Evolutionary conservation across 2,888 invertebrate species (phyloP).

Genomic region (Pyralis farinalis): DNA sequence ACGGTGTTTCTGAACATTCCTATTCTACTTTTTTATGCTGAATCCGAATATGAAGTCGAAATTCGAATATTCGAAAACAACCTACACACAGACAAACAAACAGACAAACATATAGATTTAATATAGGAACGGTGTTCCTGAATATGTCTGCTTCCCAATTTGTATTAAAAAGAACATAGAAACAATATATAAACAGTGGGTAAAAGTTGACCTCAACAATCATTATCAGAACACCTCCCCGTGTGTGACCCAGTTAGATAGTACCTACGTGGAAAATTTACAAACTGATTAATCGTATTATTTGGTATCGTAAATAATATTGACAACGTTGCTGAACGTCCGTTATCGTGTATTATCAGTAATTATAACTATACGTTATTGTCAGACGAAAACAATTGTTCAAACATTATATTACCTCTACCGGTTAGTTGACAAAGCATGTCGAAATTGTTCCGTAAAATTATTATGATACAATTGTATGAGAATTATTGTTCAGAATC

Average conservation of each 20-base stretch:
- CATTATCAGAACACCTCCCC: conserved; percentile 1
- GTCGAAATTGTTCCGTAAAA: background rate
- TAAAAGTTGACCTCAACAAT: no score
- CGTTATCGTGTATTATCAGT: background rate
- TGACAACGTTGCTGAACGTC: background rate
- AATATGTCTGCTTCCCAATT: no score
- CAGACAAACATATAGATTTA: no score
- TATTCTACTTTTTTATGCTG: no score
- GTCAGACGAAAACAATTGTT: conserved; percentile 15
- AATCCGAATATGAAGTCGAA: no score
- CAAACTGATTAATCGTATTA: background rate
- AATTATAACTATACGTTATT: conserved; percentile 8
- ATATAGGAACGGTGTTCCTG: no score
- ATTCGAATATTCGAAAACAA: no score
- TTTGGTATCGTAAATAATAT: no score
- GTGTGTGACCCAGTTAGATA: conserved; percentile 10
- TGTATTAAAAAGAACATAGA: no score
- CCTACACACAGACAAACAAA: no score
- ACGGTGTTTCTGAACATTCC: no score
- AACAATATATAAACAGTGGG: no score
- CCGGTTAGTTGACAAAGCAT: background rate
- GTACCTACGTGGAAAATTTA: conserved; percentile 9
- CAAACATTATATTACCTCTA: conserved; percentile 10
- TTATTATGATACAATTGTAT: background rate
- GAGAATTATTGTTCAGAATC: background rate